Conservation (phyloP, 92 coral and sea anemone genomes). For the Actinostola sp. region DNA sequence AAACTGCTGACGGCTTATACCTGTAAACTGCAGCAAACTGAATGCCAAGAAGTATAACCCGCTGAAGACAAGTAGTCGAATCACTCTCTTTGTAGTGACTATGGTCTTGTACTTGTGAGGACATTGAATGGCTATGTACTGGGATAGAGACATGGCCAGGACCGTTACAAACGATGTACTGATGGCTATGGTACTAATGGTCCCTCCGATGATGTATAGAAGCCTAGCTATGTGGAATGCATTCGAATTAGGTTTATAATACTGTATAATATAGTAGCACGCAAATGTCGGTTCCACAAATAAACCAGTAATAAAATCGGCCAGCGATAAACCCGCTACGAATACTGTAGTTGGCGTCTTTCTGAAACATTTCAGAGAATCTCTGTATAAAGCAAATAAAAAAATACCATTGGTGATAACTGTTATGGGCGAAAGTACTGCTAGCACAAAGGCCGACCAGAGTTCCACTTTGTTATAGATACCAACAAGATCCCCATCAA, state of each 20-base stretch:
- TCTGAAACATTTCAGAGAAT: constrained; percentile 69
- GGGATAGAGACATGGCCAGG: constrained; percentile 66
- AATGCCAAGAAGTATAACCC: constrained; percentile 64
- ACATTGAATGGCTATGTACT: constrained; percentile 65
- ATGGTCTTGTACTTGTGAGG: constrained; percentile 67
- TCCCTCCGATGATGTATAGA: constrained; percentile 53
- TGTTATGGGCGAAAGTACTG: constrained; percentile 65
- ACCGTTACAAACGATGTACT: constrained; percentile 73
- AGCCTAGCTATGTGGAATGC: constrained; percentile 25
- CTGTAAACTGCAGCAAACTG: constrained; percentile 62
- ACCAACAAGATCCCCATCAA: constrained; percentile 3
- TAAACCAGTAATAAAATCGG: constrained; percentile 73
- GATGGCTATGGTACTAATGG: constrained; percentile 63
- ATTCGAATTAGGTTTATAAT: constrained; percentile 1
- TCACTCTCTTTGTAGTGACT: constrained; percentile 49
- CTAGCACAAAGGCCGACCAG: constrained; percentile 52
- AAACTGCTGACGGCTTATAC: constrained; percentile 38
- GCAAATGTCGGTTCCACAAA: constrained; percentile 80
- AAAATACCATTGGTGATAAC: constrained; percentile 67
- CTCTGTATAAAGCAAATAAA: constrained; percentile 64
- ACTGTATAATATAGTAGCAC: constrained; percentile 30
- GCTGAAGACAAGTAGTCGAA: constrained; percentile 50
- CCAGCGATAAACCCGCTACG: constrained; percentile 70
- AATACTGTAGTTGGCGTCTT: constrained; percentile 68
- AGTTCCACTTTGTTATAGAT: constrained; percentile 54